Evolutionary conservation across 2,797 vertebrate species (phyloP).

Genomic region (Myotis vivesi): DNA sequence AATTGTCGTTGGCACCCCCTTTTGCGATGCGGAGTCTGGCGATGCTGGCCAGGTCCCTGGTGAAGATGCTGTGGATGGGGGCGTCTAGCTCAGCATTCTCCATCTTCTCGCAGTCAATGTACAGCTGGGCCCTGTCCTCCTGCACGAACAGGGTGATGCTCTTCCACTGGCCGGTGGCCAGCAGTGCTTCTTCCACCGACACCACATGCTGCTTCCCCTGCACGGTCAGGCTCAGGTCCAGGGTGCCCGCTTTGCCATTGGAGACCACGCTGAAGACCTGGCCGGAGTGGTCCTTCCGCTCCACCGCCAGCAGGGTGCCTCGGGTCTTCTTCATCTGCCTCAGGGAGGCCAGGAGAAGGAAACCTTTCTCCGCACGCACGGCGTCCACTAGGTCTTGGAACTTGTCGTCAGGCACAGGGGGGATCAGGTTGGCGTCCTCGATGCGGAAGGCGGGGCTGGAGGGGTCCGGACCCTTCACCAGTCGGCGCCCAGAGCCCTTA

Average conservation of each 20-base stretch:
- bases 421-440: constrained; percentile 93
- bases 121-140: constrained; percentile 94
- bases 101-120: constrained; percentile 95
- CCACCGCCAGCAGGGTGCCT: constrained; percentile 92
- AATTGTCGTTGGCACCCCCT: constrained; percentile 92
- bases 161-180: constrained; percentile 95
- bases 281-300: constrained; percentile 91
- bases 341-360: constrained; percentile 93
- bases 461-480: constrained; percentile 93
- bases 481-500: constrained; percentile 89
- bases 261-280: constrained; percentile 95
- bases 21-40: constrained; percentile 93
- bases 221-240: constrained; percentile 93
- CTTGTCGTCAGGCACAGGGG: constrained; percentile 90
- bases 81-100: constrained; percentile 92
- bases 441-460: constrained; percentile 96
- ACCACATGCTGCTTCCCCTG: constrained; percentile 90
- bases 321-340: constrained; percentile 93
- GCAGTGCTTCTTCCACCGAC: constrained; percentile 92
- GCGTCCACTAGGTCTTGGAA: constrained; percentile 97
- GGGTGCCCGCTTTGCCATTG: constrained; percentile 93
- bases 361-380: constrained; percentile 93
- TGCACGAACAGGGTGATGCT: constrained; percentile 97
- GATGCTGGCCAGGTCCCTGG: constrained; percentile 88
- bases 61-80: constrained; percentile 92